Percentiles rank a stretch among this genome's conserved stretches.
These are phyloP conservation scores for Xanthorhoe designata DNA, from an alignment of 2,888 invertebrate species.

Conservation along the genomic window DNA sequence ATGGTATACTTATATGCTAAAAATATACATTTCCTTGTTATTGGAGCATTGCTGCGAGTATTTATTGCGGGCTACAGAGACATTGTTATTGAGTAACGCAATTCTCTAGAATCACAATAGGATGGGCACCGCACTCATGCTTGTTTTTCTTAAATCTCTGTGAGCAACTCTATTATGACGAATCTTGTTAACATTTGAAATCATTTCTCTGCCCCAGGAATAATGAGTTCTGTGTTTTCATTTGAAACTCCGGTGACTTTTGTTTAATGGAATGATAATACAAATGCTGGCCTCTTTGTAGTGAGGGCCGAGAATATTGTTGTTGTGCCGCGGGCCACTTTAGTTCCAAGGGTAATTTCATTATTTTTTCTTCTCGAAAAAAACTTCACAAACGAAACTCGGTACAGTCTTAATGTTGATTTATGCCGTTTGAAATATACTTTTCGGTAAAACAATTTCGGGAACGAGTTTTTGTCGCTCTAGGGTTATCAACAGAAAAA, in stretches of 20 bases:
- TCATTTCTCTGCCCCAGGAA: conserved; percentile 81
- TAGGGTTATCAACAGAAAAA: conserved; percentile 35
- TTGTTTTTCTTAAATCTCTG: conserved; percentile 84
- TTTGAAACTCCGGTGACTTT: conserved; percentile 84
- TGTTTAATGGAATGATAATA: conserved; percentile 86
- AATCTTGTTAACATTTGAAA: conserved; percentile 85
- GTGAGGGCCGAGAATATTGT: conserved; percentile 78
- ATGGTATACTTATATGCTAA: conserved; percentile 5
- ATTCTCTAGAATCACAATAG: conserved; percentile 66
- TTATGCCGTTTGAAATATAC: conserved; percentile 66
- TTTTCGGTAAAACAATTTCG: conserved; percentile 62
- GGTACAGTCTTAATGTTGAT: conserved; percentile 68
- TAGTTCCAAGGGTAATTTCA: conserved; percentile 80
- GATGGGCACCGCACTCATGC: conserved; percentile 59
- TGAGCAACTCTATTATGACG: conserved; percentile 81
- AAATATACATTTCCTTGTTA: conserved; percentile 16
- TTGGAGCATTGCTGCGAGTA: conserved; percentile 1
- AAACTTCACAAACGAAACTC: conserved; percentile 70
- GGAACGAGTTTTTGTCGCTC: conserved; percentile 46
- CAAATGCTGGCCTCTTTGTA: conserved; percentile 82
- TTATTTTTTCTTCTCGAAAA: conserved; percentile 70
- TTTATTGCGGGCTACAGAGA: conserved; percentile 27
- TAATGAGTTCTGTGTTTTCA: conserved; percentile 84
- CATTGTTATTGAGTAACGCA: conserved; percentile 55
- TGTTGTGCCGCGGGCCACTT: conserved; percentile 80